Conservation (phyloP, 2,888 invertebrate genomes). For the Erebia ligea region DNA sequence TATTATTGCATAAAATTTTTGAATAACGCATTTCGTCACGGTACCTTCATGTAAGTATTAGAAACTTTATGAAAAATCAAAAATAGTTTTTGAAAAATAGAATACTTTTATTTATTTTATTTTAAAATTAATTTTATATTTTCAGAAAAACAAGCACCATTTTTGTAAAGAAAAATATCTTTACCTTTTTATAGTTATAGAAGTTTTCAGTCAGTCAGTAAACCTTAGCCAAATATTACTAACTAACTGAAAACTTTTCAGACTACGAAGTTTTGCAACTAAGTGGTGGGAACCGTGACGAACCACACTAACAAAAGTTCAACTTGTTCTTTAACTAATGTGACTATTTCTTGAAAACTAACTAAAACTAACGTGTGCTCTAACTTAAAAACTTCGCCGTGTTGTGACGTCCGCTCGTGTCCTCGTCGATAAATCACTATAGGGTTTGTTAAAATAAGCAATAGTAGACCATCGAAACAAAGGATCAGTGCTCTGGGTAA, state of each 20-base stretch:
- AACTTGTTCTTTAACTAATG: slow-evolving; percentile 20
- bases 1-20: slow-evolving; percentile 7
- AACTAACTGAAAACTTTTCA: no score
- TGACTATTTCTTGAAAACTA: slow-evolving; percentile 31
- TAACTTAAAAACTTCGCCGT: slow-evolving; percentile 54
- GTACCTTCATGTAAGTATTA: neutral
- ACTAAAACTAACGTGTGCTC: slow-evolving; percentile 37
- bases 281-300: slow-evolving; percentile 2
- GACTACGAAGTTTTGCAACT: no score
- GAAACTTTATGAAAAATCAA: neutral
- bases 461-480: neutral
- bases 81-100: no score
- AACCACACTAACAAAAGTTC: neutral
- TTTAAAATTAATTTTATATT: no score
- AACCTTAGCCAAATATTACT: no score
- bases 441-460: neutral
- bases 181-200: no score
- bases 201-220: no score
- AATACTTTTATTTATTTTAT: no score
- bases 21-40: slow-evolving; percentile 12
- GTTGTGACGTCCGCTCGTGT: slow-evolving; percentile 81
- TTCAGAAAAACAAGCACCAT: no score
- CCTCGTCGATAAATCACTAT: slow-evolving; percentile 46
- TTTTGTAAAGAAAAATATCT: no score
- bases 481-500: neutral